Conservation (phyloP, 92 coral and sea anemone species). For the Phenganax stokvisi region DNA sequence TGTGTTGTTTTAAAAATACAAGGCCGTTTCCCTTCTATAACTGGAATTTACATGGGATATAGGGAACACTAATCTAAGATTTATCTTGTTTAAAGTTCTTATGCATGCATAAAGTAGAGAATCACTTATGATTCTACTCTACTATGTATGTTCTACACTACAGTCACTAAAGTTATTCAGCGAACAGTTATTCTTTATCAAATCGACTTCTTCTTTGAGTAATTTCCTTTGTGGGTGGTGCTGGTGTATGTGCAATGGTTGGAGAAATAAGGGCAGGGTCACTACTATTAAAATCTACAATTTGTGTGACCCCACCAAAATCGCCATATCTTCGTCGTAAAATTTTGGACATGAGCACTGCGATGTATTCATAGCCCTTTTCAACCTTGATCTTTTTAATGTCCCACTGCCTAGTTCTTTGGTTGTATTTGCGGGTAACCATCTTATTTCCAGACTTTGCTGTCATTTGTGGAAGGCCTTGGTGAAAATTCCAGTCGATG, state of each 20-base stretch:
- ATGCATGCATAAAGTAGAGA: too few relatives aligned
- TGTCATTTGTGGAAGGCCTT: conserved; percentile 19
- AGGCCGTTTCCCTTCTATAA: neutral
- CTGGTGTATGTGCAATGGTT: too few relatives aligned
- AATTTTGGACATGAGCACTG: conserved; percentile 28
- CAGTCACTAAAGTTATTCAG: too few relatives aligned
- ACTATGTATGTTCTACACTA: too few relatives aligned
- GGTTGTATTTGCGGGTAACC: conserved; percentile 22
- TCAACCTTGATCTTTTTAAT: conserved; percentile 5
- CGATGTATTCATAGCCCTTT: neutral
- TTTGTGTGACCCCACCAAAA: neutral
- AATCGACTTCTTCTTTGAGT: too few relatives aligned
- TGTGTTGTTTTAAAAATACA: conserved; percentile 6
- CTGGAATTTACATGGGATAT: conserved; percentile 27
- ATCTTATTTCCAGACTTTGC: conserved; percentile 23
- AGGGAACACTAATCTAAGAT: neutral
- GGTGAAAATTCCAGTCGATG: conserved; percentile 36
- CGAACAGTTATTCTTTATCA: too few relatives aligned
- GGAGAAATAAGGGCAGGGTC: too few relatives aligned
- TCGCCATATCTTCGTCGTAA: neutral
- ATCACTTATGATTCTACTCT: too few relatives aligned
- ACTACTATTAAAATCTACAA: neutral
- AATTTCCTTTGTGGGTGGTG: too few relatives aligned
- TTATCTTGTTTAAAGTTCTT: neutral
- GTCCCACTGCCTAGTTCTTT: conserved; percentile 40